phyloP scores from a whole-genome alignment of 2,888 invertebrate species.

The Anorthoa munda region DNA sequence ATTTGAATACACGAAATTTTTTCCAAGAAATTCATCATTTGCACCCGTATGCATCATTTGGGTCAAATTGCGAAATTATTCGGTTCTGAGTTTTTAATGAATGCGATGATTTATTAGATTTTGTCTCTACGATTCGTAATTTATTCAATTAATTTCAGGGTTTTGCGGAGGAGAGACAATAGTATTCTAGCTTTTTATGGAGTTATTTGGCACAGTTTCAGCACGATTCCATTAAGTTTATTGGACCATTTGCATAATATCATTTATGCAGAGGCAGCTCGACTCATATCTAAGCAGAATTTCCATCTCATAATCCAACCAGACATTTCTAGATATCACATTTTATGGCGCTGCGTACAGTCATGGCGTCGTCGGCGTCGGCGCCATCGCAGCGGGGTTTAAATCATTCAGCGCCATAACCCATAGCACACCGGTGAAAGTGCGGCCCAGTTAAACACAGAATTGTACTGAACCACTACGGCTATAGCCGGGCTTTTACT shows the following conservation, averaged over 20 bases:
- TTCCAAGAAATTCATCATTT: slow-evolving; percentile 29
- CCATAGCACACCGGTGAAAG: slow-evolving; percentile 66
- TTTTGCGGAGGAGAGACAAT: background rate
- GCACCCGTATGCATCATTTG: slow-evolving; percentile 35
- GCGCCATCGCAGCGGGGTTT: slow-evolving; percentile 55
- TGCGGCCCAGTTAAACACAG: slow-evolving; percentile 56
- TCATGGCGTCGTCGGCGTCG: slow-evolving; percentile 20
- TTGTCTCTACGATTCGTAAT: background rate
- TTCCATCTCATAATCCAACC: background rate
- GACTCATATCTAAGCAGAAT: background rate
- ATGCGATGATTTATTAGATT: slow-evolving; percentile 28
- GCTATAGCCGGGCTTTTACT: slow-evolving; percentile 47
- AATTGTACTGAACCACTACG: slow-evolving; percentile 37
- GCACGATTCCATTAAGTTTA: background rate
- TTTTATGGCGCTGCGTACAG: slow-evolving; percentile 5
- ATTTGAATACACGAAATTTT: slow-evolving; percentile 29
- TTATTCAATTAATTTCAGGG: background rate
- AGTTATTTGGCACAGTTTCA: slow-evolving; percentile 14
- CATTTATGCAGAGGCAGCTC: background rate
- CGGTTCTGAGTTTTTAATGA: slow-evolving; percentile 36
- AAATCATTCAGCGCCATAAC: slow-evolving; percentile 62
- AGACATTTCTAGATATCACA: slow-evolving; percentile 6
- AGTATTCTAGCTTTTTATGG: background rate
- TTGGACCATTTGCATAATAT: background rate
- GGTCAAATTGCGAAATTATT: slow-evolving; percentile 40